These are phyloP conservation scores for Trachelus troglodyta DNA, from an alignment of 2,888 invertebrate species.

Conservation along the genomic window DNA sequence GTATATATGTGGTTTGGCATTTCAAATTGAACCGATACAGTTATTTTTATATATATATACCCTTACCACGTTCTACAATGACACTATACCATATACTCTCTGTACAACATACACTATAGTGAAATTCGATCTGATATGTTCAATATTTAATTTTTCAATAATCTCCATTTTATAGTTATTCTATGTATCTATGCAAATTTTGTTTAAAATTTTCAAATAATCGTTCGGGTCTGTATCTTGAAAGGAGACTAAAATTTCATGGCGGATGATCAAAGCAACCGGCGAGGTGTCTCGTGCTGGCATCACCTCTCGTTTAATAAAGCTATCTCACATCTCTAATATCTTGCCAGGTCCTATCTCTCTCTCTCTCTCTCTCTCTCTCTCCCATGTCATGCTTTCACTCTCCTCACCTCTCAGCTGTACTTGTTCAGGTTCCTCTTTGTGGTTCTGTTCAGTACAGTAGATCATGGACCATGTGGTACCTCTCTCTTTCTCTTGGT, in stretches of 20 bases:
- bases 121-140: too few relatives aligned
- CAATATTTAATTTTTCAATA: too few relatives aligned
- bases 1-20: constrained; percentile 9
- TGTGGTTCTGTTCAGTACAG: background rate
- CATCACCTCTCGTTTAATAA: constrained; percentile 55
- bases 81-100: too few relatives aligned
- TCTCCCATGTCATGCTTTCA: background rate
- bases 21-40: constrained; percentile 13
- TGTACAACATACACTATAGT: too few relatives aligned
- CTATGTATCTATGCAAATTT: too few relatives aligned
- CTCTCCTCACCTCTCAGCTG: constrained; percentile 10
- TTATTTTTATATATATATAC: background rate
- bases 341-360: constrained; percentile 30
- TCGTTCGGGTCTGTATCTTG: too few relatives aligned
- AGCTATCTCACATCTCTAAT: constrained; percentile 59
- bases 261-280: constrained; percentile 53
- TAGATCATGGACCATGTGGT: background rate
- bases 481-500: too few relatives aligned
- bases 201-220: too few relatives aligned
- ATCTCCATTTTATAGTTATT: too few relatives aligned
- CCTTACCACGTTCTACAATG: too few relatives aligned
- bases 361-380: background rate
- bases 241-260: background rate
- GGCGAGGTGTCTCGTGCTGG: constrained; percentile 48
- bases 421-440: too few relatives aligned